Evolutionary conservation across 2,888 invertebrate genomes (phyloP), one percentile per base, ranked within the genome.

Genomic region (Beris chalybata): DNA sequence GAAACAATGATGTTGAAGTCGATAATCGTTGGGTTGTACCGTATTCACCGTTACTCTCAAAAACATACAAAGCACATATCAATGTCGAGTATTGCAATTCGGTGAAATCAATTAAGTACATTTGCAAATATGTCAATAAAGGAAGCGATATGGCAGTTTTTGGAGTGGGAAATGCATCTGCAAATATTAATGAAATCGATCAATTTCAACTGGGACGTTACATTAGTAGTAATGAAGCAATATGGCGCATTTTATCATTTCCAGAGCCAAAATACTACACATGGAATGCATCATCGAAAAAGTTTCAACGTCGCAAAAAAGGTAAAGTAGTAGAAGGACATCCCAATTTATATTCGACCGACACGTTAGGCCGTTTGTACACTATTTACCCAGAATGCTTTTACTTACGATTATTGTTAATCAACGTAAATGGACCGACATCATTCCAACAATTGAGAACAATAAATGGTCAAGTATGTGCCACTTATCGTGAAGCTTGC

Each of bases 71-170:
- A 22, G 3, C 78, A 78, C 68, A 74, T n/a, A n/a, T 75, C 7
- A 79, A 79, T 70, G 76, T 79, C 9, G 78, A 79, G 67, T n/a
- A n/a, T n/a, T n/a, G n/a, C n/a, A n/a, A n/a, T 71, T 80, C 78
- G 0, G 76, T 81, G 0, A 78, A 79, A 68, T 72, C 73, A 0
- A 77, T 78, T 44, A 78, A 78, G 72, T 78, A 53, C 67, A 74
- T 81, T 69, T 78, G 77, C 71, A 79, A 80, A 72, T 82, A 81
- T 72, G 76, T 82, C 44, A 78, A 72, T 61, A 81, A 81, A 76
- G 78, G 78, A 38, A 76, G 75, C 68, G 77, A 79, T 69, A 75
- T 76, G 76, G 56, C 43, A 56, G 43, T 56, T 30, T 56, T 76
- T 71, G 73, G 72, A 68, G 67, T 74, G 56, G 3, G 22, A 22